phyloP scores from a whole-genome alignment of 2,888 invertebrate species.

The Volucella zonaria region DNA sequence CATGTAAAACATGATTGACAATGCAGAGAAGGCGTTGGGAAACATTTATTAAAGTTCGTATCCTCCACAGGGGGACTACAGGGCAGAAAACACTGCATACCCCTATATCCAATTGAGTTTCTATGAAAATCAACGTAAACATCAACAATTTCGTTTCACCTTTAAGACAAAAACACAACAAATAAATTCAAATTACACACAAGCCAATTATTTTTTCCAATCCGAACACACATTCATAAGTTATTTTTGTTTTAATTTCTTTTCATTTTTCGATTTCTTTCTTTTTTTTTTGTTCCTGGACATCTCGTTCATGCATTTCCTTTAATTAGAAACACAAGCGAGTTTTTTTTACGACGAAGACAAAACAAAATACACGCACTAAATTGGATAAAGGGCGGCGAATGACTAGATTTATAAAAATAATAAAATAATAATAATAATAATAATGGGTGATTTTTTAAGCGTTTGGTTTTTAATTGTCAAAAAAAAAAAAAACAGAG shows the following conservation, averaged over 20 bases:
- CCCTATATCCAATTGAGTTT: background rate
- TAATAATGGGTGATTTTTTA: no score
- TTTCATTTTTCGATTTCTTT: slow-evolving; percentile 64
- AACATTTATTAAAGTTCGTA: no score
- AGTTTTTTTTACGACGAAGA: slow-evolving; percentile 51
- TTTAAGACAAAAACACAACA: background rate
- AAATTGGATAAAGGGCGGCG: slow-evolving; percentile 50
- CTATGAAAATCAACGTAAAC: background rate
- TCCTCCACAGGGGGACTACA: no score
- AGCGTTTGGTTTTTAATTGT: no score
- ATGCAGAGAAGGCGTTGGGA: no score
- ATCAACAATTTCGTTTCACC: background rate
- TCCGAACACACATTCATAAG: slow-evolving; percentile 47
- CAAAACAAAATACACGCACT: slow-evolving; percentile 58
- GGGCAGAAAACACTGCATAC: background rate
- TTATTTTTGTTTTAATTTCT: slow-evolving; percentile 64
- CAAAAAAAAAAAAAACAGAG: no score
- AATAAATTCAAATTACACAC: slow-evolving; percentile 19
- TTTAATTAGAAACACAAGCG: slow-evolving; percentile 67
- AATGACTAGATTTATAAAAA: slow-evolving; percentile 67
- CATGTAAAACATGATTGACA: no score
- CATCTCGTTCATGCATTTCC: slow-evolving; percentile 70
- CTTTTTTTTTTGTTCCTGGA: slow-evolving; percentile 22
- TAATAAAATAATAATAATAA: slow-evolving; percentile 8
- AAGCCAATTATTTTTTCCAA: background rate